Base-by-base conservation (phyloP, 2,113 vertebrate genomes). In the Trachemys scripta region DNA sequence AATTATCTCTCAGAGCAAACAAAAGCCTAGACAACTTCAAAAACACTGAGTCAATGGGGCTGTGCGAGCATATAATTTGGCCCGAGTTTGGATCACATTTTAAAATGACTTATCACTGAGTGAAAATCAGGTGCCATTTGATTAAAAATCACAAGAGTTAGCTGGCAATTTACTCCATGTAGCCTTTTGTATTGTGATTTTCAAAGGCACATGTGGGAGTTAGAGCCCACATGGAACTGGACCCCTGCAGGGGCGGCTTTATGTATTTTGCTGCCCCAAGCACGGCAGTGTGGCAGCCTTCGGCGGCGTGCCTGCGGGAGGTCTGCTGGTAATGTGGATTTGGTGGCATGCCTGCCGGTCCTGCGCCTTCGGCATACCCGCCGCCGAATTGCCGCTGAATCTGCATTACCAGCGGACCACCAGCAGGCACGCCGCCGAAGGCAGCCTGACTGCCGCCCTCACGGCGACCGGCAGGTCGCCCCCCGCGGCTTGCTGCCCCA, bases 41-140 rank as follows among this genome's bases (percentile, higher is more conserved):
- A 92, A 91, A 62, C 27, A 42, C 0, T 5, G 27, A 25, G 47
- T 79, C 4, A 8, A 3, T 22, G 42, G 11, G 16, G 24, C 50
- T 3, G 1, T 53, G 12, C 47, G 27, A 89, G 2, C 69, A 47
- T 87, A 45, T 13, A 84, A 35, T 97, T 96, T 90, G 62, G 5
- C 4, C 6, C 19, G 42, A 24, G 12, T 86, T 88, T 91, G 59
- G 31, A 20, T 0, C 1, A 82, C 38, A 2, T 1, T 89, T 80
- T 94, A 80, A 93, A 76, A 8, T 2, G 25, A 6, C 93, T 94
- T 92, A 53, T 88, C 13, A 72, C 8, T 29, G 80, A 86, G 19
- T 50, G 16, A 85, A 92, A 72, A 78, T 78, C 10, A 47, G 75
- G 42, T 78, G 75, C 24, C 42, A 47, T 78, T 42, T 78, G 12